Evolutionary conservation across 2,888 invertebrate genomes (phyloP).

Genomic region (Geophilus truncorum): DNA sequence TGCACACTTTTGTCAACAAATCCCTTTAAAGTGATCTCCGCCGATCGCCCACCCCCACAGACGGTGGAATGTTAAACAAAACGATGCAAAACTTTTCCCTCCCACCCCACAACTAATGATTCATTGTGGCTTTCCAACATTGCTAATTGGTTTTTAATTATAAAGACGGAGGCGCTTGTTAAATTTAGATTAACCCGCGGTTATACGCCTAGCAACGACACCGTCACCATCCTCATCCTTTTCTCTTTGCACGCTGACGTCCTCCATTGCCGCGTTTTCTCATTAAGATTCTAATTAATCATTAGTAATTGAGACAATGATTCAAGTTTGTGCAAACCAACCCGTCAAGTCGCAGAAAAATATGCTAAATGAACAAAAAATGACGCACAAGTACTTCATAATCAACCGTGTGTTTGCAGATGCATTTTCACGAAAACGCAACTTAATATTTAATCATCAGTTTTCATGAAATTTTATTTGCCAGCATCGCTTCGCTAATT

Average conservation of each 20-base stretch:
- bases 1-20: neutral
- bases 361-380: neutral
- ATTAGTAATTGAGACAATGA: conserved; percentile 29
- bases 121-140: conserved; percentile 13
- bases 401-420: neutral
- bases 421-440: neutral
- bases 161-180: conserved; percentile 29
- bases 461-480: too few relatives aligned
- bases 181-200: conserved; percentile 30
- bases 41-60: neutral
- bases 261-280: conserved; percentile 26
- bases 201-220: neutral
- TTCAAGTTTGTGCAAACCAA: neutral
- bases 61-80: neutral
- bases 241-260: neutral
- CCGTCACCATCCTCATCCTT: conserved; percentile 15
- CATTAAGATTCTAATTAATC: conserved; percentile 29
- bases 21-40: neutral
- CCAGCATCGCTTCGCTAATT: too few relatives aligned
- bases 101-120: conserved; percentile 22
- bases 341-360: neutral
- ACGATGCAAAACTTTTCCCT: neutral
- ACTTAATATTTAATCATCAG: too few relatives aligned
- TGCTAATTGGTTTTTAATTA: conserved; percentile 29
- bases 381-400: neutral